Base-by-base conservation (phyloP, 2,888 invertebrate species). In the Argyresthia goedartella region DNA sequence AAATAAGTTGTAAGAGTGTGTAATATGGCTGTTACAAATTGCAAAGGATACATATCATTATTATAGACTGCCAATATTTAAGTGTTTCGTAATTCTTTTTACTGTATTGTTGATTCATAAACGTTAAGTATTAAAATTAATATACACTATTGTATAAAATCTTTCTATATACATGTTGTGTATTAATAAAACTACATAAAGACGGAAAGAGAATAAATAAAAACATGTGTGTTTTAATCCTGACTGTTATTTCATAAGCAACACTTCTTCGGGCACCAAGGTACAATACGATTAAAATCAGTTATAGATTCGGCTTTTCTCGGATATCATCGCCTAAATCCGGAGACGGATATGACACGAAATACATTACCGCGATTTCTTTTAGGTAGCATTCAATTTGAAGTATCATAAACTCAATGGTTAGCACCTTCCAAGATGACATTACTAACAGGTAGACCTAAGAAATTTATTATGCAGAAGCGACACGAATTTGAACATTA, bases 121-220 rank as follows among this genome's bases (percentile, higher is more conserved):
- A 78, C 81, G 80, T 67, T 76, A 71, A 67, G 67, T 50, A 49
- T 49, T 80, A 84, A 34, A 33, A 78, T 67, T 64, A 73, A 76
- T 84, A 85, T 86, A 85, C 82, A 86, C 84, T 85, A 85, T 86
- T 85, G 84, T 85, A 85, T 84, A 81, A 85, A 81, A 73, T 82
- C 86, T 85, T 85, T 85, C 86, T 85, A 86, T 85, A 78, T 85
- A 85, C 86, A 85, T 85, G 85, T 86, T 86, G 85, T 85, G 81
- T 84, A 81, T 75, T 81, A 77, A 73, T 81, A 76, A 81, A 77
- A 75, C 72, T 79, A 66, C 66, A 62, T 73, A 71, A 74, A 75
- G 58, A 67, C 54, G 69, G 63, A 66, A 62, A 62, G 69, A 67
- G 67, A 73, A 81, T 81, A 85, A 82, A 80, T 73, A 25, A 25